Conservation (phyloP, 1,140 invertebrate species). For the Paramacrobiotus metropolitanus region DNA sequence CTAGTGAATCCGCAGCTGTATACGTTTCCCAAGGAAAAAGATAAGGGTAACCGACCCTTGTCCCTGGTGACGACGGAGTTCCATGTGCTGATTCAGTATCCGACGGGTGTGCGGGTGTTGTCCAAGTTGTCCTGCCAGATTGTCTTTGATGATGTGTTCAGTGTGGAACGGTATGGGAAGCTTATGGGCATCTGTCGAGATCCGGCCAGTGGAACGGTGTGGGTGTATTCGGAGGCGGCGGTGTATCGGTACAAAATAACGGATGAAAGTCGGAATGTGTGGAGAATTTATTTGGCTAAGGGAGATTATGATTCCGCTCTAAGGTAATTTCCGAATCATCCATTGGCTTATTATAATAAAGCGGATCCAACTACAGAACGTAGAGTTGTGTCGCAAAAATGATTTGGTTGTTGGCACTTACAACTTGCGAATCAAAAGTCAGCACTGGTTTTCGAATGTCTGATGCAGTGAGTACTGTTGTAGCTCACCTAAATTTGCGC, state of each 20-base stretch:
- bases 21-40: conserved; percentile 15
- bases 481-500: too few relatives aligned
- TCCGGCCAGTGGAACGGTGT: conserved; percentile 48
- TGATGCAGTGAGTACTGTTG: too few relatives aligned
- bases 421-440: too few relatives aligned
- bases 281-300: conserved; percentile 65
- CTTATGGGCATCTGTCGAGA: conserved; percentile 59
- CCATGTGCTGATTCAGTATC: conserved; percentile 59
- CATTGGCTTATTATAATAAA: too few relatives aligned
- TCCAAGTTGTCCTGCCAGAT: conserved; percentile 62
- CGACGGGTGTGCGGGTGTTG: conserved; percentile 43
- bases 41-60: conserved; percentile 29
- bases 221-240: conserved; percentile 53
- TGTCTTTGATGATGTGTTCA: conserved; percentile 61
- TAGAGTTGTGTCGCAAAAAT: too few relatives aligned
- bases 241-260: conserved; percentile 65
- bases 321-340: too few relatives aligned
- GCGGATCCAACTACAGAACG: too few relatives aligned
- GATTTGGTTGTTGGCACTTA: too few relatives aligned
- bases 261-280: conserved; percentile 62
- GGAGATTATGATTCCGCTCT: conserved; percentile 58
- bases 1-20: conserved; percentile 14
- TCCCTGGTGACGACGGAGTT: conserved; percentile 68
- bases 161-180: conserved; percentile 46
- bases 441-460: too few relatives aligned